Evolutionary conservation across 2,888 invertebrate genomes (phyloP), one percentile per base, ranked within the genome.

Genomic region (Bimastos eiseni): DNA sequence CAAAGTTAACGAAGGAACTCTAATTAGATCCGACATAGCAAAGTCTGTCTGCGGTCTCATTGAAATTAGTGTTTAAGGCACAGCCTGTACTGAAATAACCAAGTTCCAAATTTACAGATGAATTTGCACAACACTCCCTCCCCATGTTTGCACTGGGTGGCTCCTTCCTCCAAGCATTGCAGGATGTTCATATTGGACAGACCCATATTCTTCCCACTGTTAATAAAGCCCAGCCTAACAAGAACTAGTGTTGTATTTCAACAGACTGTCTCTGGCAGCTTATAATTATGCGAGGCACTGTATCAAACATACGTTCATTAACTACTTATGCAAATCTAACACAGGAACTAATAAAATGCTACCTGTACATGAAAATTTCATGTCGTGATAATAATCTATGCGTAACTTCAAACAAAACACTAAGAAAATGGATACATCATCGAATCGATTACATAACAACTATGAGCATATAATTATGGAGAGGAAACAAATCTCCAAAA

Each of bases 321-420:
- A n/a, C 70, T 70, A 70, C 70, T n/a, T 70, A 70, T 70, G n/a
- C 70, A 70, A n/a, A 70, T 70, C 70, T 70, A 70, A 70, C n/a
- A 70, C 11, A 70, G 70, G n/a, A 70, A 70, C 70, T 70, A 70
- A 70, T 70, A 30, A 70, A 70, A 70, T 70, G 70, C 70, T 70
- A 70, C 30, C 70, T 70, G 70, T 70, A 70, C 70, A 70, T 70
- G 70, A 70, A 70, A 70, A 70, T n/a, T n/a, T 70, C 70, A 70
- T n/a, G 70, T 70, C 70, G 70, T 70, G 70, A 70, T 70, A 70
- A n/a, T n/a, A 30, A 11, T n/a, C 30, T 70, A n/a, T n/a, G 30
- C 30, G 30, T 55, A 55, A 55, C 55, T 6, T 55, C 55, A 24
- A 24, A 3, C 55, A 70, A n/a, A 70, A 70, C 30, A n/a, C n/a